Evolutionary conservation across 1,140 invertebrate species (phyloP), one percentile per base, ranked within the genome.

Genomic region (Eueides isabella): DNA sequence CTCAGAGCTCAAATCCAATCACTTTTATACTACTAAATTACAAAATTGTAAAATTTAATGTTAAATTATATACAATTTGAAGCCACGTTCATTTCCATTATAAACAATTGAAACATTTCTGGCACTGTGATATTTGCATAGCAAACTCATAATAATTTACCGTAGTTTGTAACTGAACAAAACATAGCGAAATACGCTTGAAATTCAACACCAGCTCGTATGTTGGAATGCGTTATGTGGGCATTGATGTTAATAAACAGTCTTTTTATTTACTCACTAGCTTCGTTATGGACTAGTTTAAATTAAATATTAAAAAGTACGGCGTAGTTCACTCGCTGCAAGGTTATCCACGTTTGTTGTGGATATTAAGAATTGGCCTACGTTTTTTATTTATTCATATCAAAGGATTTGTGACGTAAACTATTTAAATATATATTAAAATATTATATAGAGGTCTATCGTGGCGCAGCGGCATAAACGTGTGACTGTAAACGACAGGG

Each of bases 201-300:
- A 38, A 38, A 55, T 55, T 55, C 48, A 23, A 55, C 48, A 55
- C 23, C 48, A 26, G 48, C 48, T 55, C 48, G 9, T 55, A 55
- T 55, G 48, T 55, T 12, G 48, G 48, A 26, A 55, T 26, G 19
- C 48, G 23, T 55, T 55, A 55, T 55, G 48, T 55, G 23, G 48
- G 48, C 48, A 23, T 26, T 12, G 48, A 26, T 55, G 48, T 55
- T 44, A 55, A 55, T 55, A 55, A 11, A 55, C 23, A 55, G 7
- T 26, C 26, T 44, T 55, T 55, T 55, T 55, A 55, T 55, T 55
- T 55, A n/a, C 48, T 26, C 48, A n/a, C 6, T 19, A 19, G n/a
- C 41, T 19, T 44, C 41, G 48, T 55, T 12, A 7, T 11, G 48
- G 12, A 55, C 11, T 55, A 55, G 23, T 55, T 55, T 55, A 55